Base-by-base conservation (phyloP, 2,888 invertebrate species). In the Watsonalla binaria region DNA sequence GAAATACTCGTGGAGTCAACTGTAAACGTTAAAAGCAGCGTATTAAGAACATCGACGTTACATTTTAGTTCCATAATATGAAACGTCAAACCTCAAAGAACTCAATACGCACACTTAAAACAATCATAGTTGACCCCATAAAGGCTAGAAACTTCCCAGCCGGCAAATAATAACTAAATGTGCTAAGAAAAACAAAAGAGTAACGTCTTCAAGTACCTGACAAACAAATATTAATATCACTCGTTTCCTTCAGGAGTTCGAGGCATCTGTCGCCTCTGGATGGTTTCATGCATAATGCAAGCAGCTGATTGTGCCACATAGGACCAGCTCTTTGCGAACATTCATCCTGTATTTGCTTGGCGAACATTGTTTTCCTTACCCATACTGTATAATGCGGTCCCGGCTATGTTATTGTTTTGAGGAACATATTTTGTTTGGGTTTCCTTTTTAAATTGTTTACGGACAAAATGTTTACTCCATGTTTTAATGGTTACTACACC, bases 221-320 rank as follows among this genome's bases (percentile, higher is more conserved):
- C 74, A 81, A 80, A 80, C 79, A 79, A 80, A 78, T 76, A 79
- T 79, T 78, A 78, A 78, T 78, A 80, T 76, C 65, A 73, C 66
- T 70, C 67, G 66, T 24, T 24, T 24, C 24, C 24, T 76, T 74
- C 70, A 73, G 65, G 73, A 73, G 62, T 75, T 71, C 63, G 65
- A 56, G 69, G 75, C 85, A 84, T 83, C 78, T 84, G 86, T 79
- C 84, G 82, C 79, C 74, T 59, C 62, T 72, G 79, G 78, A 81
- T 70, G 80, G 82, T 76, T 82, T 84, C 85, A 90, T 90, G 87
- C 87, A 89, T 89, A 83, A 89, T 90, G 85, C 85, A 89, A 78
- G 76, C 76, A 70, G 65, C 79, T 88, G 88, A 89, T 90, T 89
- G 88, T 84, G 78, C 73, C 80, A 76, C 77, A 75, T 76, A 79